A percentile compares a stretch with the other conserved stretches of the same genome.
Evolutionary conservation across 2,113 vertebrate species (phyloP).

Genomic region (Thalassoma bifasciatum): DNA sequence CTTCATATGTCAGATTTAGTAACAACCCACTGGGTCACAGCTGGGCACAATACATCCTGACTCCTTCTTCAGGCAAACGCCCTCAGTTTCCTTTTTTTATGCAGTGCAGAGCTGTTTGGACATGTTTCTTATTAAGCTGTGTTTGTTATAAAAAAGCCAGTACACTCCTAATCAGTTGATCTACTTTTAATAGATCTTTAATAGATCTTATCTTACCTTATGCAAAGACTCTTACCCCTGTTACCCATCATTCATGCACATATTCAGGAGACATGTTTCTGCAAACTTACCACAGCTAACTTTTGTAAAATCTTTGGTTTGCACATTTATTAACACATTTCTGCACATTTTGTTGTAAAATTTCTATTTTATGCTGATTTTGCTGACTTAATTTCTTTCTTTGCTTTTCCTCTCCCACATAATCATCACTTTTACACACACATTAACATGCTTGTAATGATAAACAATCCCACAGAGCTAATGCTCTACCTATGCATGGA

Average conservation of each 20-base stretch:
- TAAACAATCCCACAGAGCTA: neutral
- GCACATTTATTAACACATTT: neutral
- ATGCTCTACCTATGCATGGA: neutral
- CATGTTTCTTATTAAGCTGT: constrained; percentile 9
- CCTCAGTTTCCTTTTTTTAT: constrained; percentile 20
- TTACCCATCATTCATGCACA: too few species aligned
- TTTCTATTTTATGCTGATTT: neutral
- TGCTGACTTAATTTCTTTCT: too few species aligned
- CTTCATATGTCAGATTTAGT: constrained; percentile 54
- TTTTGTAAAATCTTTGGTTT: neutral
- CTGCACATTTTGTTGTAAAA: neutral
- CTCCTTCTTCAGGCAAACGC: constrained; percentile 22
- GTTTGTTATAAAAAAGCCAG: too few species aligned
- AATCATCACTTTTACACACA: too few species aligned
- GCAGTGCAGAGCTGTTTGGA: constrained; percentile 25
- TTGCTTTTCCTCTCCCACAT: too few species aligned
- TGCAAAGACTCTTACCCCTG: neutral
- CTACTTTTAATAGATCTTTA: neutral
- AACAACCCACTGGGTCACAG: constrained; percentile 37
- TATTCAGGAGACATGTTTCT: too few species aligned
- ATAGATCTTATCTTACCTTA: neutral
- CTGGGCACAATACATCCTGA: constrained; percentile 42
- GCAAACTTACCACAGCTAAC: too few species aligned
- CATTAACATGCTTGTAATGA: neutral
- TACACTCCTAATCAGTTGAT: neutral